Percentiles rank a stretch among this genome's conserved stretches.
phyloP scores from a whole-genome alignment of 92 coral and sea anemone genomes.

The Zoanthus sociatus region DNA sequence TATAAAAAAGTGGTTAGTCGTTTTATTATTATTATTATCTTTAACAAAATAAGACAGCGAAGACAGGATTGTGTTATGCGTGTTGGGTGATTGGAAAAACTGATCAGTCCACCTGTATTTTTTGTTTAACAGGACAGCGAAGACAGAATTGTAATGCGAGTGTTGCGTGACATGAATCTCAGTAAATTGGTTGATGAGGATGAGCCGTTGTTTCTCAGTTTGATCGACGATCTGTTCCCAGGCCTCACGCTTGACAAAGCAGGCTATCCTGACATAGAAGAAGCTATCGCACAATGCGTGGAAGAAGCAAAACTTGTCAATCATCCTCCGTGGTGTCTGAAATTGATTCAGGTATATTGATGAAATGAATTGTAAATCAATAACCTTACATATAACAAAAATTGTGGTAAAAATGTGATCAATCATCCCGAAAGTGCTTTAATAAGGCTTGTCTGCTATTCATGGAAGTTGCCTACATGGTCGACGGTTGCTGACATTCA shows the following conservation, averaged over 20 bases:
- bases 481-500: no score
- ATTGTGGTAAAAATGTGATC: no score
- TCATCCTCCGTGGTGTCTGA: conserved; percentile 98
- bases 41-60: neutral
- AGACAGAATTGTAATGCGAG: conserved; percentile 98
- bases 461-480: no score
- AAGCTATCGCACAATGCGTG: conserved; percentile 93
- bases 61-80: conserved; percentile 69
- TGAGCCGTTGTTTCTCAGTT: conserved; percentile 95
- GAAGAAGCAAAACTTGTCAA: conserved; percentile 98
- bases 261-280: conserved; percentile 98
- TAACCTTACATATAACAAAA: no score
- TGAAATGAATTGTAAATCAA: neutral
- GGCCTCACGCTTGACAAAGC: conserved; percentile 98
- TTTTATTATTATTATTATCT: neutral
- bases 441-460: no score
- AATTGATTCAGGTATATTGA: conserved; percentile 88
- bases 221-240: conserved; percentile 99
- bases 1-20: conserved; percentile 61
- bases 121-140: conserved; percentile 83
- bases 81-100: conserved; percentile 93
- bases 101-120: neutral
- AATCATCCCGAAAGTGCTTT: no score
- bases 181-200: conserved; percentile 98
- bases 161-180: conserved; percentile 98